phyloP scores from a whole-genome alignment of 2,113 vertebrate species.

The Cephalopterus ornatus region DNA sequence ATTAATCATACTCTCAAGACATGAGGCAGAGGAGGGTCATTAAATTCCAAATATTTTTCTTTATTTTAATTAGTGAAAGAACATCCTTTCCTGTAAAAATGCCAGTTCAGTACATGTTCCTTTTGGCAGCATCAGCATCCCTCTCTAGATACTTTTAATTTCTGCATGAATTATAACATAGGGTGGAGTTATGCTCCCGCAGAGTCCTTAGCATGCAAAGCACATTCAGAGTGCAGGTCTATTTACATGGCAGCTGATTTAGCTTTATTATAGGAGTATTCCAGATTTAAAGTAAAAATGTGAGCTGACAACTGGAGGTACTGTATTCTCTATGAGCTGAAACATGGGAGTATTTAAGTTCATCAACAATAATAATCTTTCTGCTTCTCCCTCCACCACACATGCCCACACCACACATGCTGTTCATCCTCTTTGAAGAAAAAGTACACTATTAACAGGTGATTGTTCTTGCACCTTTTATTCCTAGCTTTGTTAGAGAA shows the following conservation, averaged over 20 bases:
- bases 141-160: constrained; percentile 9
- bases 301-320: neutral
- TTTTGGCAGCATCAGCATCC: constrained; percentile 35
- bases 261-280: constrained; percentile 1
- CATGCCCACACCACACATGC: neutral
- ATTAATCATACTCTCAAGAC: neutral
- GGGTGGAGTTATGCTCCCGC: neutral
- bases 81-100: neutral
- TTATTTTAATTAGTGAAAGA: constrained; percentile 16
- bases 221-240: constrained; percentile 10
- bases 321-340: neutral
- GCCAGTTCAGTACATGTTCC: neutral
- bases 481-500: constrained; percentile 25
- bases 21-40: neutral
- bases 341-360: neutral
- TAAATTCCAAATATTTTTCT: constrained; percentile 30
- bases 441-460: constrained; percentile 13
- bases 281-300: constrained; percentile 24
- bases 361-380: neutral
- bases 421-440: neutral
- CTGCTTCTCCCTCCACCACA: neutral
- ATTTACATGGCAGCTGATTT: constrained; percentile 35
- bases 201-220: constrained; percentile 32
- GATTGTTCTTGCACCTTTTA: constrained; percentile 27
- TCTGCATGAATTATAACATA: neutral